phyloP scores from a whole-genome alignment of 2,888 invertebrate species.

The Euclidia mi region DNA sequence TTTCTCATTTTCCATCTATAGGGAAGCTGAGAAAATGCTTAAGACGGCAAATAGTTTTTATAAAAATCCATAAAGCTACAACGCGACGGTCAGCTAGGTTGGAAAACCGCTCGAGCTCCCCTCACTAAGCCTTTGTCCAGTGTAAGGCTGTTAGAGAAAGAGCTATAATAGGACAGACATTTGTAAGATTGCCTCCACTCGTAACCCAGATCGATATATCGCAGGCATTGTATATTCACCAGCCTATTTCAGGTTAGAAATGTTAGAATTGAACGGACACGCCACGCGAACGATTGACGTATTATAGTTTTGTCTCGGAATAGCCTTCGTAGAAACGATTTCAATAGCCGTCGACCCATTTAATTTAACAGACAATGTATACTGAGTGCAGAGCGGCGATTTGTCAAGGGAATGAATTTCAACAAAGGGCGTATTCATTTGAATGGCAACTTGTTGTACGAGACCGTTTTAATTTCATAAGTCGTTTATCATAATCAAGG shows the following conservation, averaged over 20 bases:
- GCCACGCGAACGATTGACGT: slow-evolving; percentile 81
- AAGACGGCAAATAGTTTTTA: slow-evolving; percentile 44
- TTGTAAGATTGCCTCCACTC: slow-evolving; percentile 74
- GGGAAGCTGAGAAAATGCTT: slow-evolving; percentile 24
- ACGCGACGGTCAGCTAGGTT: slow-evolving; percentile 41
- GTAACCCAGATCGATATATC: slow-evolving; percentile 71
- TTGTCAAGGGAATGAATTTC: slow-evolving; percentile 89
- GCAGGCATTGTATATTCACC: slow-evolving; percentile 82
- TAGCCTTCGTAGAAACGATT: slow-evolving; percentile 83
- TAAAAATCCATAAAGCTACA: slow-evolving; percentile 50
- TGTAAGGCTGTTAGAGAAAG: slow-evolving; percentile 68
- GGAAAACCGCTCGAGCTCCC: slow-evolving; percentile 58
- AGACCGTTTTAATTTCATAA: slow-evolving; percentile 90
- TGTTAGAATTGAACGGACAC: slow-evolving; percentile 71
- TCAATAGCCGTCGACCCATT: slow-evolving; percentile 82
- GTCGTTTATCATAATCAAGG: slow-evolving; percentile 90
- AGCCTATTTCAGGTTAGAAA: slow-evolving; percentile 75
- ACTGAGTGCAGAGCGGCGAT: slow-evolving; percentile 83
- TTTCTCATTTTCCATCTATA: slow-evolving; percentile 17
- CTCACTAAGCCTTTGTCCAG: slow-evolving; percentile 64
- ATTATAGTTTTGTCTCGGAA: slow-evolving; percentile 82
- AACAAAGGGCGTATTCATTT: slow-evolving; percentile 88
- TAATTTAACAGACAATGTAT: slow-evolving; percentile 85
- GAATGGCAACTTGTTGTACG: slow-evolving; percentile 88
- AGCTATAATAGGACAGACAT: slow-evolving; percentile 70